Evolutionary conservation across 2,888 invertebrate species (phyloP), one percentile per base, ranked within the genome.

Genomic region (Stenolophus ochropezus): DNA sequence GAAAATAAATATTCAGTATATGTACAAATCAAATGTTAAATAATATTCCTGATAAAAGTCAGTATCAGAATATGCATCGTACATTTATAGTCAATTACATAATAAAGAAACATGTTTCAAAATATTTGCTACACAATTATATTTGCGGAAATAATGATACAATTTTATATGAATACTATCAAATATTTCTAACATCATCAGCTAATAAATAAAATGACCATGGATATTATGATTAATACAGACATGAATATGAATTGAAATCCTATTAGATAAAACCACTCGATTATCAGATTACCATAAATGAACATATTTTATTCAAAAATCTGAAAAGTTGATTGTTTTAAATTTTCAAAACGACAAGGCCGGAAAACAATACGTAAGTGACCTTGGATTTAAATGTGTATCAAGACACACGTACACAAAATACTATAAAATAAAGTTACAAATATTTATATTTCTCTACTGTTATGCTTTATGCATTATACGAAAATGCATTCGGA

Each of bases 161-260:
- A n/a, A 23, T 61, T 20, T 56, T 21, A 56, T 53, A 56, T 56
- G 56, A 20, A 56, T 56, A 23, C 61, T 61, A 61, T 61, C 61
- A 61, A 61, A 61, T 27, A 23, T 61, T 27, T 61, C 4, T n/a
- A 61, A 20, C 61, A 25, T 23, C 61, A 61, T 56, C 56, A 56
- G 18, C 56, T 56, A 61, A 61, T 61, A 61, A 61, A 61, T 61
- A 61, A 61, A 61, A 61, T 61, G 61, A 61, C 61, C 61, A 61
- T 61, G 61, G 61, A 61, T 61, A 61, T 61, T 25, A 61, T 25
- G 61, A 61, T 61, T 61, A 61, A 61, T 61, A 61, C 20, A 56
- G 11, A 56, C 14, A 61, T 61, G n/a, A 25, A 61, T 61, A 61
- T 16, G 51, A 51, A 51, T 61, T 61, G 23, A 61, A 25, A 14